A percentile compares a stretch with the other conserved stretches of the same genome.
These are phyloP conservation scores for Eulemur albifrons DNA, from an alignment of 2,797 vertebrate genomes.

Conservation along the genomic window DNA sequence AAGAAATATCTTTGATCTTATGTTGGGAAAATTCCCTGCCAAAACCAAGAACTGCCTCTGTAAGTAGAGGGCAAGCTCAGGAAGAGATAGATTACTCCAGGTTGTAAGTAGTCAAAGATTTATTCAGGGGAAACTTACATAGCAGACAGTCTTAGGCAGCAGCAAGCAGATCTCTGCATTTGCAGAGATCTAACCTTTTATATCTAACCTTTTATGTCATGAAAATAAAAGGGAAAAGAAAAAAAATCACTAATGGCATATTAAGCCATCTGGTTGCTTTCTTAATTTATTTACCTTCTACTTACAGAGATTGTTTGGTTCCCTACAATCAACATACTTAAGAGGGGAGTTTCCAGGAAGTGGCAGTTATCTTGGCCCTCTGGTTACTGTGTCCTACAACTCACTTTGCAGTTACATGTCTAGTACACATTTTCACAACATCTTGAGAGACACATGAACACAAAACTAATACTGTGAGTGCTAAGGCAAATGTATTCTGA, in stretches of 20 bases:
- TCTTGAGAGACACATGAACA: not conserved
- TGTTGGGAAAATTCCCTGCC: not conserved
- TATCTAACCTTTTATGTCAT: too few relatives aligned
- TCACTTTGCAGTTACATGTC: not conserved
- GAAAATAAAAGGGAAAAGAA: not conserved
- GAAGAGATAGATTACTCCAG: not conserved
- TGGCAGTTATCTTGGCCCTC: not conserved
- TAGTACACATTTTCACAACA: not conserved
- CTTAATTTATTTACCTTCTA: not conserved
- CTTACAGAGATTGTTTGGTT: too few relatives aligned
- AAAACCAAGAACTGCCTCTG: not conserved
- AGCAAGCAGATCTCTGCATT: not conserved
- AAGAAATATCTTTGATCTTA: not conserved
- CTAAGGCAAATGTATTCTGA: not conserved
- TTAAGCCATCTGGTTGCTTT: not conserved
- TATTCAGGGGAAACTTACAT: accelerated
- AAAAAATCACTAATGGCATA: too few relatives aligned
- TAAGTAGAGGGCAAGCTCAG: not conserved
- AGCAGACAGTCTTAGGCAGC: too few relatives aligned
- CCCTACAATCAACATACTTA: too few relatives aligned
- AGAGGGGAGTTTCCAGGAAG: too few relatives aligned
- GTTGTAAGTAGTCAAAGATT: not conserved
- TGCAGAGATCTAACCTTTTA: too few relatives aligned
- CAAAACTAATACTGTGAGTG: not conserved
- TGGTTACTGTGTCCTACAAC: too few relatives aligned